These are phyloP conservation scores for Lepus oiostolus DNA, from an alignment of 2,797 vertebrate genomes.

Conservation along the genomic window DNA sequence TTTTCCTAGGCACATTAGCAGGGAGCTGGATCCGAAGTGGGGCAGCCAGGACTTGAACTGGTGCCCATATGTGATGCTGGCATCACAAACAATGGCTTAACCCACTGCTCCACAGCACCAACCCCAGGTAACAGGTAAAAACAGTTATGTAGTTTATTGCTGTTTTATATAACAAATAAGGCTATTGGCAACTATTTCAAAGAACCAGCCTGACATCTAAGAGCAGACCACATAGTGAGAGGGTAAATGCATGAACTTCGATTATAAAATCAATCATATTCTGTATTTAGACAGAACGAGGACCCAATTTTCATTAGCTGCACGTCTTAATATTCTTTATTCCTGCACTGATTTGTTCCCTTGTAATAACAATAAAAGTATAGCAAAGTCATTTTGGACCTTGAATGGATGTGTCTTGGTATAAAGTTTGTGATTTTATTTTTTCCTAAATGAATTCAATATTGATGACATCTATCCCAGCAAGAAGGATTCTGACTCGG, in stretches of 20 bases:
- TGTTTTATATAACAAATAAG: conserved; percentile 29
- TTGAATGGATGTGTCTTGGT: not conserved
- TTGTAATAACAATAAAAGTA: not conserved
- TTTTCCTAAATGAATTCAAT: conserved; percentile 83
- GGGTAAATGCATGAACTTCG: not conserved
- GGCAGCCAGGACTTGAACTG: too few relatives aligned
- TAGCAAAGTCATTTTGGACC: conserved; percentile 38
- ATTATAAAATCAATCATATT: not conserved
- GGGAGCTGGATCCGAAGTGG: too few relatives aligned
- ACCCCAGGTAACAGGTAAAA: not conserved
- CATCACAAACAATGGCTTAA: too few relatives aligned
- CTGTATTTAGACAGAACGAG: not conserved
- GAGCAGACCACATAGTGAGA: not conserved
- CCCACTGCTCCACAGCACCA: too few relatives aligned
- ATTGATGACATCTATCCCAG: conserved; percentile 93
- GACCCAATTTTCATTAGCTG: not conserved
- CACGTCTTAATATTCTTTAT: conserved; percentile 1
- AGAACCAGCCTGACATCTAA: not conserved
- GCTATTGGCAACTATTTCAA: conserved; percentile 27
- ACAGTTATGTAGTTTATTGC: not conserved
- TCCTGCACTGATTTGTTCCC: not conserved
- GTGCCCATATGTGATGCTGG: too few relatives aligned
- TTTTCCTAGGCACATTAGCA: too few relatives aligned
- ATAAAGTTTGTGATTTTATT: conserved; percentile 71
- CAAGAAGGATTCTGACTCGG: conserved; percentile 97